These are phyloP conservation scores for Probaryconus sp. DNA, from an alignment of 1,140 invertebrate genomes.

Conservation along the genomic window DNA sequence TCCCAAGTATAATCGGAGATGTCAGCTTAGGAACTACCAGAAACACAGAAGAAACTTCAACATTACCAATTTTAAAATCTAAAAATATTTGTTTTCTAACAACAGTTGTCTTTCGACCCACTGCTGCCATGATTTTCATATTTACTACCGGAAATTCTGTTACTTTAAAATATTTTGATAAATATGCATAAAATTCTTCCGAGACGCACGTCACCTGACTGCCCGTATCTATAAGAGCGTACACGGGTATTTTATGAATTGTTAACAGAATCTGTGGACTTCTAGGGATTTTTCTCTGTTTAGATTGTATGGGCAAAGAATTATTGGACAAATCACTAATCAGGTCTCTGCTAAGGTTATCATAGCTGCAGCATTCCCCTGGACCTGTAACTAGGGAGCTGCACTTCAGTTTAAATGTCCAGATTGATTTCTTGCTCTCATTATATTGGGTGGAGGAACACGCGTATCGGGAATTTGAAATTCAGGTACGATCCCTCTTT, in stretches of 20 bases:
- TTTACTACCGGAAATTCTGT: background rate
- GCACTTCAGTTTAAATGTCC: background rate
- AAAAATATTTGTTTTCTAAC: background rate
- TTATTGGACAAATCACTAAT: background rate
- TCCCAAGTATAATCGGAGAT: background rate
- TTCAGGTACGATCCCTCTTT: background rate
- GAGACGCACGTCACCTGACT: background rate
- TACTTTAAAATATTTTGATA: background rate
- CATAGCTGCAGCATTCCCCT: no score
- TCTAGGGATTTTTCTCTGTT: no score
- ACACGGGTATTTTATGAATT: background rate
- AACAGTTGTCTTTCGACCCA: background rate
- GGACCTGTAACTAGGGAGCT: background rate
- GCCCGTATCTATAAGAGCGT: background rate
- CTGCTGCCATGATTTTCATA: background rate
- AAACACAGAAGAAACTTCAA: background rate
- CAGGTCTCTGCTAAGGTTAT: background rate
- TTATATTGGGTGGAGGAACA: background rate
- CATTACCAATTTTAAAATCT: background rate
- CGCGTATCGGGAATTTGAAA: background rate
- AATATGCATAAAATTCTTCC: background rate
- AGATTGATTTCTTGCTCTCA: background rate
- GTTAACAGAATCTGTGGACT: background rate
- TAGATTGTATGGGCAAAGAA: background rate
- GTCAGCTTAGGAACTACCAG: background rate